Evolutionary conservation across 2,888 invertebrate species (phyloP).

Genomic region (Nemapogon koenigi): DNA sequence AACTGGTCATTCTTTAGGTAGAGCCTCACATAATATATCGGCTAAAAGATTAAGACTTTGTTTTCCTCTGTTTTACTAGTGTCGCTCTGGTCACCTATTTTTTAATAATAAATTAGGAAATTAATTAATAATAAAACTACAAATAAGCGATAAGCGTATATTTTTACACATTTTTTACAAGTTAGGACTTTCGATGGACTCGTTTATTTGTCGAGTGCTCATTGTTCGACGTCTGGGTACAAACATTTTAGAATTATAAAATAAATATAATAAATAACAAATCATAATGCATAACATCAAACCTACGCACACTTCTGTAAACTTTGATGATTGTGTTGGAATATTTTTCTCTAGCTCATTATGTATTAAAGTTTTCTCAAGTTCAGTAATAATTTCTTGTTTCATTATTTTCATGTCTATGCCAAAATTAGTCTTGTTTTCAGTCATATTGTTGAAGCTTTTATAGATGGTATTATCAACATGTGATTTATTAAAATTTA

Average conservation of each 20-base stretch:
- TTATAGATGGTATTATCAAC: not conserved
- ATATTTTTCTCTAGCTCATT: not conserved
- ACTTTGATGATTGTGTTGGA: not conserved
- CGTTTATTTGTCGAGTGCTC: conserved; percentile 26
- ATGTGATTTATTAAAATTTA: not conserved
- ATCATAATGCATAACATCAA: conserved; percentile 27
- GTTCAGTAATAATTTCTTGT: too few species aligned
- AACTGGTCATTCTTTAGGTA: too few species aligned
- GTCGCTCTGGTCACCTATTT: not conserved
- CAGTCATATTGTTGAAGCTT: not conserved
- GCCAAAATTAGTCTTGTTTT: not conserved
- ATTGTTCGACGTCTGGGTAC: conserved; percentile 21
- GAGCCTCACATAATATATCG: too few species aligned
- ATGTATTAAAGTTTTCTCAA: too few species aligned
- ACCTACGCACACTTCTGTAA: conserved; percentile 20
- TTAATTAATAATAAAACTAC: not conserved
- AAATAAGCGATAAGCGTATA: not conserved
- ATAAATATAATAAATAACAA: conserved; percentile 23
- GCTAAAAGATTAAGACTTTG: too few species aligned
- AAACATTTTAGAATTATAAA: conserved; percentile 26
- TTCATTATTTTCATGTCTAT: not conserved
- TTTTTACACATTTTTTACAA: conserved; percentile 17
- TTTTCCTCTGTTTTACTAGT: not conserved
- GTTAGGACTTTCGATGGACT: conserved; percentile 26
- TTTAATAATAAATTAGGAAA: not conserved